phyloP scores from a whole-genome alignment of 2,113 vertebrate species.

The Megalops atlanticus region DNA sequence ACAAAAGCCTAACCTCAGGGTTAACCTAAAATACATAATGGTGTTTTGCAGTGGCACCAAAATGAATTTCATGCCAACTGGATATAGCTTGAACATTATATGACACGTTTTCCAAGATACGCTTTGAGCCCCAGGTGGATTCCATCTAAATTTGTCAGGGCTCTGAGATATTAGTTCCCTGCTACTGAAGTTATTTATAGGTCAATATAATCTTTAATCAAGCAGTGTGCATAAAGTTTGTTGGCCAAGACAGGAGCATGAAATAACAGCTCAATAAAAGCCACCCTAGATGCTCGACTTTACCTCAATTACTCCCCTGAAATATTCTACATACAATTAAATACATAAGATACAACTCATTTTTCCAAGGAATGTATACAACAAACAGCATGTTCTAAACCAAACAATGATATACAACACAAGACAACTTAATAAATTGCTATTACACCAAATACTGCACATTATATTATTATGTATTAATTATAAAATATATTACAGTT shows the following conservation, averaged over 20 bases:
- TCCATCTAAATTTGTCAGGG: conserved; percentile 23
- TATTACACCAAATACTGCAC: no score
- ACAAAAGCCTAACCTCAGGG: conserved; percentile 18
- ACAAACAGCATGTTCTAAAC: not conserved
- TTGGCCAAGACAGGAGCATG: not conserved
- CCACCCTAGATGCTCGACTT: not conserved
- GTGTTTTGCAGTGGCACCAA: not conserved
- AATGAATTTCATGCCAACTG: conserved; percentile 13
- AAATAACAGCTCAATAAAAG: conserved; percentile 3
- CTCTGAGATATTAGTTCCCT: conserved; percentile 3
- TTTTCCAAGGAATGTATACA: not conserved
- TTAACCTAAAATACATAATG: not conserved
- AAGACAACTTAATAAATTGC: not conserved
- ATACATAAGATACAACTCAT: not conserved
- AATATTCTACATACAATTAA: not conserved
- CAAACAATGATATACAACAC: not conserved
- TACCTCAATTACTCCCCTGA: conserved; percentile 6
- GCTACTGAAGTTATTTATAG: conserved; percentile 61
- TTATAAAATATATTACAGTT: no score
- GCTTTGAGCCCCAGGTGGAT: not conserved
- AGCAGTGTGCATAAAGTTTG: not conserved
- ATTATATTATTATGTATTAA: no score
- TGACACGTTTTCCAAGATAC: not conserved
- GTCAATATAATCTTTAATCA: conserved; percentile 67
- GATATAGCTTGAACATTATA: not conserved